phyloP scores from a whole-genome alignment of 2,113 vertebrate species.

The Piliocolobus tephrosceles region DNA sequence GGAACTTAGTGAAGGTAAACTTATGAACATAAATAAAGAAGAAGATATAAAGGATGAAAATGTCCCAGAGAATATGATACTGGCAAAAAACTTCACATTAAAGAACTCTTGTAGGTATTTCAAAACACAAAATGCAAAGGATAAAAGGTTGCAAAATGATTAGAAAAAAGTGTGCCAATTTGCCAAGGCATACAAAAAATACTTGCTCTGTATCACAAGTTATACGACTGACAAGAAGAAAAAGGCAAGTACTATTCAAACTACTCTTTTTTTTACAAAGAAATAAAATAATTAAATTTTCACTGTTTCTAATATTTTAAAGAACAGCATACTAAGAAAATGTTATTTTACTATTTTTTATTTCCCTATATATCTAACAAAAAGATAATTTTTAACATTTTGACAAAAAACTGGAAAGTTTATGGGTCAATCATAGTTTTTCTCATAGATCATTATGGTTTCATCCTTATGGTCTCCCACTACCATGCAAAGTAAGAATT shows the following conservation, averaged over 20 bases:
- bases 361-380: not conserved
- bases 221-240: not conserved
- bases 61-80: not conserved
- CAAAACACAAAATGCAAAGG: not conserved
- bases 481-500: not conserved
- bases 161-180: not conserved
- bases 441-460: not conserved
- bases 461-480: not conserved
- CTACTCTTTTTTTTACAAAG: not conserved
- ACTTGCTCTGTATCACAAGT: not conserved
- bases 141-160: not conserved
- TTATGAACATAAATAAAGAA: not conserved
- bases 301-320: not conserved
- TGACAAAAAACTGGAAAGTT: not conserved
- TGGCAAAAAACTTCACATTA: not conserved
- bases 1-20: too few species aligned
- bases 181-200: not conserved
- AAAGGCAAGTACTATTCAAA: not conserved
- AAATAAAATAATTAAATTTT: not conserved
- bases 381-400: not conserved
- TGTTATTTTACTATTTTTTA: not conserved
- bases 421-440: not conserved
- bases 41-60: not conserved
- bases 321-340: not conserved
- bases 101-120: not conserved